Base-by-base conservation (phyloP, 2,888 invertebrate genomes). In the Hecatera dysodea region DNA sequence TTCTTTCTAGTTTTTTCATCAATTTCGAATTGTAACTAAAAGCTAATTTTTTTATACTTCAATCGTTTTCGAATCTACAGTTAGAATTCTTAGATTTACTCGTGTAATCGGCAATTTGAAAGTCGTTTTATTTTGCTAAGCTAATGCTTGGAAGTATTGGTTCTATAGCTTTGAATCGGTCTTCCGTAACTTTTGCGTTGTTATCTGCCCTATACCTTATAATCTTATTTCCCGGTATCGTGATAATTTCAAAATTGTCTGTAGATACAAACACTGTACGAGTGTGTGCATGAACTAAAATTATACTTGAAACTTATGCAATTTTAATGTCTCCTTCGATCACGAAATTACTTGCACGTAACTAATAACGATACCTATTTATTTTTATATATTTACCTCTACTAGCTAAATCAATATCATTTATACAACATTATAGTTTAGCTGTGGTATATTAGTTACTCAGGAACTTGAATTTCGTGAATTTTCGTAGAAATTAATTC, bases 191-290 rank as follows among this genome's bases (percentile, higher is more conserved):
- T 48, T 67, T 57, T 63, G 33, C 12, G 39, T 52, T 19, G 29
- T 22, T 33, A 9, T n/a, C 2, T 55, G 39, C 24, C n/a, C 11
- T 55, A 9, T 48, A 55, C 22, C 55, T 29, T 61, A 56, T 68
- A 46, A 76, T 62, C 22, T 52, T 46, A 39, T 29, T 57, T 42
- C 57, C 57, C 57, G 70, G 53, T 63, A 55, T 70, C 62, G 57
- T 69, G 46, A 63, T 70, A 33, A 63, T 63, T 78, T 71, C 27
- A 22, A 52, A 75, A 63, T 63, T 22, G 0, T 59, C 46, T 57
- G 52, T 50, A 33, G 19, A 0, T 39, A 19, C 24, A 24, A 36
- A 22, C 44, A n/a, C 24, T 50, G 33, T 7, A 7, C 19, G 0
- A 29, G 57, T 44, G 17, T 50, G 50, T 56, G 42, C 11, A 67